Conservation (phyloP, 2,113 vertebrate genomes). For the Sinocyclocheilus rhinocerous region DNA sequence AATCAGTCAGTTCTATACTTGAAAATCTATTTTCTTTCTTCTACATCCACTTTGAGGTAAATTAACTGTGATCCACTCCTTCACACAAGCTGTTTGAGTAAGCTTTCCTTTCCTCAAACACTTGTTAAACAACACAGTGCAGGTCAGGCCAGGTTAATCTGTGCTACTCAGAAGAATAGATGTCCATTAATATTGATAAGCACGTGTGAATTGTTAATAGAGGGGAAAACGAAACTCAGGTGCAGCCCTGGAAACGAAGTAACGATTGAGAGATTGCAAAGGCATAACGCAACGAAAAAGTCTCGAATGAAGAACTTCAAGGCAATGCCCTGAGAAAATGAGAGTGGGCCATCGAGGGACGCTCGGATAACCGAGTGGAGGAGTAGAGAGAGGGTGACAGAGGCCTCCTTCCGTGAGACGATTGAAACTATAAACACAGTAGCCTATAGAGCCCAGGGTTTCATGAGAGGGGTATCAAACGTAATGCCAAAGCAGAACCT, state of each 20-base stretch:
- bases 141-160: slow-evolving; percentile 24
- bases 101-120: slow-evolving; percentile 14
- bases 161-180: slow-evolving; percentile 10
- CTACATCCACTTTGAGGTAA: background rate
- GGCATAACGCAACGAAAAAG: background rate
- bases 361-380: slow-evolving; percentile 28
- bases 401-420: slow-evolving; percentile 50
- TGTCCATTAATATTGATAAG: slow-evolving; percentile 33
- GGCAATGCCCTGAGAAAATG: slow-evolving; percentile 21
- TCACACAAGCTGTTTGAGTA: background rate
- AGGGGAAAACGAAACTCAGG: background rate
- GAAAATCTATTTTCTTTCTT: slow-evolving; percentile 3
- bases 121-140: slow-evolving; percentile 32
- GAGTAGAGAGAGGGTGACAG: slow-evolving; percentile 12
- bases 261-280: background rate
- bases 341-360: slow-evolving; percentile 22
- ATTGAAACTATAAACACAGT: slow-evolving; percentile 69
- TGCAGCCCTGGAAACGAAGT: background rate
- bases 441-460: slow-evolving; percentile 59
- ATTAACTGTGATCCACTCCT: background rate
- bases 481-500: slow-evolving; percentile 62
- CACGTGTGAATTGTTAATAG: slow-evolving; percentile 13
- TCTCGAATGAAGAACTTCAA: slow-evolving; percentile 12
- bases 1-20: background rate
- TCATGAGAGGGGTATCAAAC: slow-evolving; percentile 58